Conservation (phyloP, 2,888 invertebrate genomes). For the Drosophila kokeensis region DNA sequence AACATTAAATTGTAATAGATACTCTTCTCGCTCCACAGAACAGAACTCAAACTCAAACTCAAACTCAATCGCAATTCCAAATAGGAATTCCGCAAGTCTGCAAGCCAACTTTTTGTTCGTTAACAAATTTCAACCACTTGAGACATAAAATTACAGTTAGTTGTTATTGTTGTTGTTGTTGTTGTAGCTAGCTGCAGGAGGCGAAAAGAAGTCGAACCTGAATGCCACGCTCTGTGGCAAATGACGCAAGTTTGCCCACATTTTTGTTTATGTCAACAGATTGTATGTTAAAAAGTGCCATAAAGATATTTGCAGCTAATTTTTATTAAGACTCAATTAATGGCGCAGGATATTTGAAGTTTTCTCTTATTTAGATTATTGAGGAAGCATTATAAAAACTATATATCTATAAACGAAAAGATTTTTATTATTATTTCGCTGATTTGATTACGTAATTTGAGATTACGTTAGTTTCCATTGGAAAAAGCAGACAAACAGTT, state of each 20-base stretch:
- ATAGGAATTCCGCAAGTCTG: constrained; percentile 23
- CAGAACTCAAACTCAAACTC: constrained; percentile 7
- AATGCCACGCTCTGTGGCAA: constrained; percentile 28
- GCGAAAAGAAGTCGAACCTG: constrained; percentile 40
- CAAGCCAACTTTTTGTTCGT: constrained; percentile 34
- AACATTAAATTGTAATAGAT: constrained; percentile 67
- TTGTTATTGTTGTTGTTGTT: constrained; percentile 26
- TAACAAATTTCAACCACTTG: constrained; percentile 64
- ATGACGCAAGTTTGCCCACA: constrained; percentile 25
- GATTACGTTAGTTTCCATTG: constrained; percentile 13
- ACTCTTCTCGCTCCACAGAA: constrained; percentile 7
- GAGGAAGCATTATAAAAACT: neutral
- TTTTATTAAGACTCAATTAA: neutral
- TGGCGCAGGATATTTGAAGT: neutral
- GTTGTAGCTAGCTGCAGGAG: constrained; percentile 7
- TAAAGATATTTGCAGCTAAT: constrained; percentile 20
- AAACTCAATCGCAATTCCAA: neutral
- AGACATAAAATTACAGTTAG: constrained; percentile 68
- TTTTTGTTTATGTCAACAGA: constrained; percentile 31
- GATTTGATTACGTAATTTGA: constrained; percentile 18
- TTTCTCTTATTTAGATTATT: neutral
- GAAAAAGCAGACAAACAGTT: constrained; percentile 34
- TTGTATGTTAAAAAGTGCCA: constrained; percentile 23
- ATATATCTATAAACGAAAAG: neutral
- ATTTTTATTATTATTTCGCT: neutral